phyloP scores from a whole-genome alignment of 2,888 invertebrate genomes.

The Creontiades dilutus region DNA sequence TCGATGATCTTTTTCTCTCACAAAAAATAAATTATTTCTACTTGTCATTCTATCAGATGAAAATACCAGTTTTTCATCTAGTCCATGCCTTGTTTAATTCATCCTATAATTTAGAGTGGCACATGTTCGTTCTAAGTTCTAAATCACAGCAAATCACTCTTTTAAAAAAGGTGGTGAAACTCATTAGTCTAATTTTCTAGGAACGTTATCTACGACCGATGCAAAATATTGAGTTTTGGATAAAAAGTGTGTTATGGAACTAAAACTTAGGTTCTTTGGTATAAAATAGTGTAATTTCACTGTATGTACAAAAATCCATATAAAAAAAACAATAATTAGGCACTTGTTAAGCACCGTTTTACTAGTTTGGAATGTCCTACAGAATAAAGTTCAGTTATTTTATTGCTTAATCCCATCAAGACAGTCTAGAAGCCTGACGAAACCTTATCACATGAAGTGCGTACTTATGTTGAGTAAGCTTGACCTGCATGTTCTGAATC shows the following conservation, averaged over 20 bases:
- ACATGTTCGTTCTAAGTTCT: conserved; percentile 41
- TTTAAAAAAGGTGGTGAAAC: conserved; percentile 34
- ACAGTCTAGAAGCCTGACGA: not conserved
- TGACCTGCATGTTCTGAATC: not conserved
- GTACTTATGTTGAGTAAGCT: not conserved
- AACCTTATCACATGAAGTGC: not conserved
- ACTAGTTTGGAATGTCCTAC: conserved; percentile 43
- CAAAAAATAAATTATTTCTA: conserved; percentile 57
- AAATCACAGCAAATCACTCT: conserved; percentile 61
- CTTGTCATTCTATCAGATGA: conserved; percentile 30
- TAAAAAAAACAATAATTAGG: conserved; percentile 20
- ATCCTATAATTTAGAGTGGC: conserved; percentile 11
- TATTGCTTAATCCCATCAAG: conserved; percentile 34
- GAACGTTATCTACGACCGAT: conserved; percentile 58
- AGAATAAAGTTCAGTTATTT: not conserved
- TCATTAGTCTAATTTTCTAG: conserved; percentile 64
- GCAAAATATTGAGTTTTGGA: conserved; percentile 30
- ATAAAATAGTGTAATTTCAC: conserved; percentile 66
- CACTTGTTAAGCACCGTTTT: conserved; percentile 35
- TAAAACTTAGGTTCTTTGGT: conserved; percentile 65
- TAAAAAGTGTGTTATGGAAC: conserved; percentile 42
- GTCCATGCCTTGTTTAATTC: conserved; percentile 21
- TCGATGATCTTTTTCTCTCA: not conserved
- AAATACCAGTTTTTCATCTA: conserved; percentile 19
- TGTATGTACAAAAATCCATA: conserved; percentile 49